Percentiles rank a stretch among this genome's conserved stretches.
Conservation (phyloP, 1,140 invertebrate genomes). For the Pentalonia nigronervosa region DNA sequence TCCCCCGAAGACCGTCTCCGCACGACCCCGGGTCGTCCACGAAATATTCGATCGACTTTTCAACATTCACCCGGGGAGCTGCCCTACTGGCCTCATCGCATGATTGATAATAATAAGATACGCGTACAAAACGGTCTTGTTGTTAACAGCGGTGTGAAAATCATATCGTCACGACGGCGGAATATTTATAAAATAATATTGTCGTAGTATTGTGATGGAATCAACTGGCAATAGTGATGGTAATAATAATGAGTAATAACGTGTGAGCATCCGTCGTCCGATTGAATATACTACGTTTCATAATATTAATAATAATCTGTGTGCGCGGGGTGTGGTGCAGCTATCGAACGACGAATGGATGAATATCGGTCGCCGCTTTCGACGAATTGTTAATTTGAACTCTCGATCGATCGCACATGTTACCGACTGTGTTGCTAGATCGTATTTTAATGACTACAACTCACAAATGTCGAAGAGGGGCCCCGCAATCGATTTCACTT, state of each 20-base stretch:
- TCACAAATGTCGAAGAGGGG: not conserved
- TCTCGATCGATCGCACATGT: not conserved
- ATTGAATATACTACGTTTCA: not conserved
- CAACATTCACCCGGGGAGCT: not conserved
- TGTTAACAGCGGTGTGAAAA: not conserved
- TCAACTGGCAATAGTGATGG: not conserved
- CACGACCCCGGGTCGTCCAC: not conserved
- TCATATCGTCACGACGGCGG: not conserved
- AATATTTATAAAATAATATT: not conserved
- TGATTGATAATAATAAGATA: not conserved
- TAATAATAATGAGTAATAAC: not conserved
- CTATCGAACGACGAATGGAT: not conserved
- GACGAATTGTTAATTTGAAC: not conserved
- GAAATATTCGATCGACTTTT: slow-evolving; percentile 40
- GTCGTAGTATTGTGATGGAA: not conserved
- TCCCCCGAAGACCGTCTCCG: not conserved
- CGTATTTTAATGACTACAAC: slow-evolving; percentile 5
- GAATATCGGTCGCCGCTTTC: not conserved
- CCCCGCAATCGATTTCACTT: not conserved
- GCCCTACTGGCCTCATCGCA: no score
- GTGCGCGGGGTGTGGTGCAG: no score
- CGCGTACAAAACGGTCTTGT: not conserved
- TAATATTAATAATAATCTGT: not conserved
- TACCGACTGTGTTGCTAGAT: not conserved
- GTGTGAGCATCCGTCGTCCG: not conserved